A percentile compares a stretch with the other conserved stretches of the same genome.
These are phyloP conservation scores for Oxycera nigricornis DNA, from an alignment of 2,888 invertebrate genomes.

Conservation along the genomic window DNA sequence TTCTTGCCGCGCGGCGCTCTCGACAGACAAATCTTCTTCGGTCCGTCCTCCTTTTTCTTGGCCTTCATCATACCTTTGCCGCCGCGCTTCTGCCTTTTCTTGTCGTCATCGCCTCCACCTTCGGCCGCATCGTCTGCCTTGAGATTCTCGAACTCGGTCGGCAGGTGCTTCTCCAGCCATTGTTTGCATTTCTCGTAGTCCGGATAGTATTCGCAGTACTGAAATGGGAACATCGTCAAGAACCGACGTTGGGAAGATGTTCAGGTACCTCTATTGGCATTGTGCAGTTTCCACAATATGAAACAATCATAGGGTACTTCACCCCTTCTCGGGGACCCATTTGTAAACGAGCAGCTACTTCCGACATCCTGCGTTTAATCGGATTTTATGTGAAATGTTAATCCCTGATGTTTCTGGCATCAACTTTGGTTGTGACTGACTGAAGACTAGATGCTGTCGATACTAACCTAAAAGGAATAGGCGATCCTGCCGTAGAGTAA, in stretches of 20 bases:
- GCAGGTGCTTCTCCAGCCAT: constrained; percentile 94
- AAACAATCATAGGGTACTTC: constrained; percentile 81
- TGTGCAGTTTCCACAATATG: constrained; percentile 93
- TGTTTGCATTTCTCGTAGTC: constrained; percentile 97
- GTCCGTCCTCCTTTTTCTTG: constrained; percentile 91
- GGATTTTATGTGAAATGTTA: too few species aligned
- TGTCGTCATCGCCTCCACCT: constrained; percentile 86
- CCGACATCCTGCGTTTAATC: constrained; percentile 64
- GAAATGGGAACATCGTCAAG: too few species aligned
- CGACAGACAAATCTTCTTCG: constrained; percentile 84
- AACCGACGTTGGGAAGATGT: too few species aligned
- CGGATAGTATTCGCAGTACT: constrained; percentile 98
- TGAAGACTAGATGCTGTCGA: too few species aligned
- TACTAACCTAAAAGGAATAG: too few species aligned
- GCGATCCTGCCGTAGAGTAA: too few species aligned
- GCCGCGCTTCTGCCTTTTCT: constrained; percentile 94
- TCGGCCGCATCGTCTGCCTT: constrained; percentile 68
- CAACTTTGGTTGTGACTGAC: too few species aligned
- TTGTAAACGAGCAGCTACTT: constrained; percentile 65
- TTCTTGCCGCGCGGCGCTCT: constrained; percentile 96
- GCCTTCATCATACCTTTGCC: constrained; percentile 96
- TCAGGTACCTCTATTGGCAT: constrained; percentile 94
- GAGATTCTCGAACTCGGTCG: constrained; percentile 90
- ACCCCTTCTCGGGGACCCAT: constrained; percentile 76
- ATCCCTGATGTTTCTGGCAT: too few species aligned